Percentiles rank a stretch among this genome's conserved stretches.
Conservation (phyloP, 2,113 vertebrate genomes). For the Menidia beryllina region DNA sequence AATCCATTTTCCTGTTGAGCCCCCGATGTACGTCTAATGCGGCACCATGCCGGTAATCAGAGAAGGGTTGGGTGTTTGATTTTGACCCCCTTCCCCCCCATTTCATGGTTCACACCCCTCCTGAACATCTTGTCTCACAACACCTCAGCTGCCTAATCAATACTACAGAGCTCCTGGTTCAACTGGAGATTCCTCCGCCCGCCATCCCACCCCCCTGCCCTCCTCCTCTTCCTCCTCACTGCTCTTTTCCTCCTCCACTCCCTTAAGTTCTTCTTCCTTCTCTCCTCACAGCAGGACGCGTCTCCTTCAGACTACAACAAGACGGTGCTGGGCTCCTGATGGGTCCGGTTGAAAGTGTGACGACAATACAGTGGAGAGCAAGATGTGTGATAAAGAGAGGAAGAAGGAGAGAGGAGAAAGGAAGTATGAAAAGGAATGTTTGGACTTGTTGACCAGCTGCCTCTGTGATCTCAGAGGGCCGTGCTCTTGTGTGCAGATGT, state of each 20-base stretch:
- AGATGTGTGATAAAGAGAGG: conserved; percentile 42
- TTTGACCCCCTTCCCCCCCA: conserved; percentile 47
- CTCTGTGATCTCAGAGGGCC: conserved; percentile 71
- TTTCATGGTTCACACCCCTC: conserved; percentile 61
- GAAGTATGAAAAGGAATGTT: conserved; percentile 64
- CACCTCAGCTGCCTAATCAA: conserved; percentile 74
- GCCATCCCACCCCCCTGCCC: conserved; percentile 41
- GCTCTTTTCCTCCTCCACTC: conserved; percentile 39
- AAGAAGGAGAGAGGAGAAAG: conserved; percentile 28
- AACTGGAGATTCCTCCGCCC: conserved; percentile 57
- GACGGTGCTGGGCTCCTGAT: conserved; percentile 63
- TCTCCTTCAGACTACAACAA: conserved; percentile 64
- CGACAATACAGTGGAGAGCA: conserved; percentile 58
- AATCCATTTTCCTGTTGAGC: conserved; percentile 78
- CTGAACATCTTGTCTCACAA: conserved; percentile 65
- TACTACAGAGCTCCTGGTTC: conserved; percentile 65
- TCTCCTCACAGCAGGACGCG: conserved; percentile 70
- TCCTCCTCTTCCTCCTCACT: conserved; percentile 27
- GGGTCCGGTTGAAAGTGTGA: conserved; percentile 76
- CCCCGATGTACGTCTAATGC: conserved; percentile 69
- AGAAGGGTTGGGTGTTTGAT: conserved; percentile 73
- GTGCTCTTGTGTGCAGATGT: conserved; percentile 68
- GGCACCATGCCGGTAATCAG: conserved; percentile 80
- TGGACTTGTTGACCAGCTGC: conserved; percentile 70
- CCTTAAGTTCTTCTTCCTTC: conserved; percentile 40